Evolutionary conservation across 2,113 vertebrate genomes (phyloP), one percentile per base, ranked within the genome.

Genomic region (Myanophis thanlyinensis): DNA sequence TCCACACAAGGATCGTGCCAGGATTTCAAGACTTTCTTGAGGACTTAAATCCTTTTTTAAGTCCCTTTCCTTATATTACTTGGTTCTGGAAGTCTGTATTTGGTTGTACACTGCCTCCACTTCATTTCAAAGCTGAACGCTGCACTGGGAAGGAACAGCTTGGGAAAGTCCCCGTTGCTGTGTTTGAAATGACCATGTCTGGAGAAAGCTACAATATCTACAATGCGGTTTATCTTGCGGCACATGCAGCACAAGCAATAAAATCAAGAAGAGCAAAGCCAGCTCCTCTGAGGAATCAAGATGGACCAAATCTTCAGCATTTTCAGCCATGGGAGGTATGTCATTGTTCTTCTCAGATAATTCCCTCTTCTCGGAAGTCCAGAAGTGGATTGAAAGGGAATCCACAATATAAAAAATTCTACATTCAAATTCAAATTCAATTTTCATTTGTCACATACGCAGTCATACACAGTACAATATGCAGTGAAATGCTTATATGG

Each of bases 71-170:
- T 62, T 30, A n/a, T 13, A 12, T 62, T 4, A 13, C 12, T n/a
- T 62, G 4, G 27, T 62, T 62, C 27, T 62, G 59, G 59, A 11
- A 1, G 3, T 30, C 11, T n/a, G 11, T 13, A 62, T 62, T 62
- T 62, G 1, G 5, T 30, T 62, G 59, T n/a, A 1, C 27, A 30
- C 4, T 12, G 0, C 11, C 27, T n/a, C 11, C 3, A 12, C 2
- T 1, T 62, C 25, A 25, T 5, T 22, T 6, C 5, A 6, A 22
- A 53, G 27, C 27, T 30, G 12, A 62, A 62, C 27, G 1, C 59
- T 62, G 59, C 59, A 62, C 59, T 30, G 10, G 2, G 11, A n/a
- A 62, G 27, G 25, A 62, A n/a, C 10, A 62, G 10, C 59, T 62
- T 12, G 27, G 59, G 27, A 62, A n/a, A 30, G 10, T 62, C 27